phyloP scores from a whole-genome alignment of 2,888 invertebrate species.

The Hipparchia sbordonii region DNA sequence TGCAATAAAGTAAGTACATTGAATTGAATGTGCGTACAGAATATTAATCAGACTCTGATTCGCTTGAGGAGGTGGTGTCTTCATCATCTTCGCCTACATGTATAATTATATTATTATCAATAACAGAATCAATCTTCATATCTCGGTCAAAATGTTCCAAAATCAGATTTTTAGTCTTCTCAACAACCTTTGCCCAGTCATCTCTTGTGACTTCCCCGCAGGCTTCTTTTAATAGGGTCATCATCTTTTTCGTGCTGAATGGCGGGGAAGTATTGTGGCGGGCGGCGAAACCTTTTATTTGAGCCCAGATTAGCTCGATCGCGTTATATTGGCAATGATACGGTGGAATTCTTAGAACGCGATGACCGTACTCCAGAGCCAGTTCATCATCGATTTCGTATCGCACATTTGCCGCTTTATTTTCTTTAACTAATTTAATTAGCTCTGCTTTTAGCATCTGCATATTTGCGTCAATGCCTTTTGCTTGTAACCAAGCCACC shows the following conservation, averaged over 20 bases:
- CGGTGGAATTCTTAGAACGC: slow-evolving; percentile 35
- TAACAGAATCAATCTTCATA: no score
- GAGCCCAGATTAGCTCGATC: slow-evolving; percentile 33
- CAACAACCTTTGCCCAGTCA: slow-evolving; percentile 14
- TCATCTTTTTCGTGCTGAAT: slow-evolving; percentile 37
- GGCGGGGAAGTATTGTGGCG: slow-evolving; percentile 35
- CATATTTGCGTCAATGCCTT: slow-evolving; percentile 38
- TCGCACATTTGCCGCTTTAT: slow-evolving; percentile 12
- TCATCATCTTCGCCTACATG: no score
- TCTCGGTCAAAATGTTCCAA: neutral
- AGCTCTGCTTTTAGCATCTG: slow-evolving; percentile 37
- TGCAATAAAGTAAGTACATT: no score
- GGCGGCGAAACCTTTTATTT: slow-evolving; percentile 33
- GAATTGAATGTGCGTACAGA: no score
- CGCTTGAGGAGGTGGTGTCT: no score
- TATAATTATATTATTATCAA: no score
- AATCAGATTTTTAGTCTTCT: slow-evolving; percentile 14
- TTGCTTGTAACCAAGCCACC: slow-evolving; percentile 22
- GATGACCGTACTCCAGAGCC: slow-evolving; percentile 37
- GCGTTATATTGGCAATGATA: slow-evolving; percentile 35
- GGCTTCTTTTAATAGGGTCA: slow-evolving; percentile 37
- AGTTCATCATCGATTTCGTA: slow-evolving; percentile 37
- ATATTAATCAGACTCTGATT: no score
- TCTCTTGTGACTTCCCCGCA: slow-evolving; percentile 33
- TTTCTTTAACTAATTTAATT: slow-evolving; percentile 20